Percentiles rank a stretch among this genome's conserved stretches.
Conservation (phyloP, 1,140 invertebrate species). For the Pogonus chalceus region DNA sequence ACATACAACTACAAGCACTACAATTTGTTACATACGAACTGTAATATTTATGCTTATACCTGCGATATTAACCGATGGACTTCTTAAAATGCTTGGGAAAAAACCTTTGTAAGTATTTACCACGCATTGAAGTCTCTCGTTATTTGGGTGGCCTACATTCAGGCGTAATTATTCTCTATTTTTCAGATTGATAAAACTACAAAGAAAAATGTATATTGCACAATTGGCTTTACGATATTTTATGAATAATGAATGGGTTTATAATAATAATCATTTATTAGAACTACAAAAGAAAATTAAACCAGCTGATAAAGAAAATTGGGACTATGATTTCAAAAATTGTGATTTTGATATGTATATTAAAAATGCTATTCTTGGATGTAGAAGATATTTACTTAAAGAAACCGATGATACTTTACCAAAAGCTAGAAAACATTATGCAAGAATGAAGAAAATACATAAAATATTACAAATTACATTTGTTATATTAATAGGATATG, state of each 20-base stretch:
- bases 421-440: background rate
- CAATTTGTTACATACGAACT: constrained; percentile 43
- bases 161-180: constrained; percentile 10
- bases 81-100: constrained; percentile 48
- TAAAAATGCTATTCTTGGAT: constrained; percentile 30
- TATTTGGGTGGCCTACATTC: constrained; percentile 11
- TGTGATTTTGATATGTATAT: constrained; percentile 40
- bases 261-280: constrained; percentile 62
- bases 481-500: no score
- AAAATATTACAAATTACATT: no score
- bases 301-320: constrained; percentile 49
- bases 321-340: constrained; percentile 46
- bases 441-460: no score
- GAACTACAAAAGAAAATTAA: constrained; percentile 48
- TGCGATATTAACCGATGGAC: constrained; percentile 53
- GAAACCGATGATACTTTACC: constrained; percentile 19
- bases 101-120: constrained; percentile 60
- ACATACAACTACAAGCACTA: constrained; percentile 37
- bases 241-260: constrained; percentile 70
- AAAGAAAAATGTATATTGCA: constrained; percentile 67
- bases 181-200: constrained; percentile 64
- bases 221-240: constrained; percentile 69
- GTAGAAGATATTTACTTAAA: constrained; percentile 22
- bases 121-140: constrained; percentile 16
- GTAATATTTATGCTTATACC: constrained; percentile 58